Percentiles rank a stretch among this genome's conserved stretches.
Conservation (phyloP, 2,113 vertebrate genomes). For the Thalassarche chlororhynchos region DNA sequence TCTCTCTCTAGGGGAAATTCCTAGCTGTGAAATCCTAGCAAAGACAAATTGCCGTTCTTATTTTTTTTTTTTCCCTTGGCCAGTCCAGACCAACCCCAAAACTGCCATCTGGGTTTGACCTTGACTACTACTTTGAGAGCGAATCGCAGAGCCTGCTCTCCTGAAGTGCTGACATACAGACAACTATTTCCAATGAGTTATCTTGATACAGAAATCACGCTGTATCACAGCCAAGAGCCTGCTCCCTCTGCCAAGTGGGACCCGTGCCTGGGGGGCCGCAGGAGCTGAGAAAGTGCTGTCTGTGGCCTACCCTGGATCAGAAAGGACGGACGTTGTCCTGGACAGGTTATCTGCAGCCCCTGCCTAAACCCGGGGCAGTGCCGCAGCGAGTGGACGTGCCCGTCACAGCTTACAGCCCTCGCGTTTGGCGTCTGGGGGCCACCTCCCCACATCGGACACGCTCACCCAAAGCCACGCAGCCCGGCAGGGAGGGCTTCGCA, state of each 20-base stretch:
- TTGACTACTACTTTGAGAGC: not conserved
- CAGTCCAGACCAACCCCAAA: not conserved
- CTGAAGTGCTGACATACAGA: constrained; percentile 26
- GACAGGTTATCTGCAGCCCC: not conserved
- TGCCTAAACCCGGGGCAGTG: not conserved
- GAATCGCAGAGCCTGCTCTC: not conserved
- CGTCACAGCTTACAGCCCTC: too few species aligned
- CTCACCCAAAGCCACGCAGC: not conserved
- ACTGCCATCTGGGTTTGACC: constrained; percentile 9
- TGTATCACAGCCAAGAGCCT: constrained; percentile 27
- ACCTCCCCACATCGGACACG: rapidly evolving
- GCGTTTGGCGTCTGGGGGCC: not conserved
- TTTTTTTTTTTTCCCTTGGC: not conserved
- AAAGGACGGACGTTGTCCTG: not conserved
- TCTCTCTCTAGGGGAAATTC: constrained; percentile 25
- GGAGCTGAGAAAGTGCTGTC: not conserved
- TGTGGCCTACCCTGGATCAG: not conserved
- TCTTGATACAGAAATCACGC: not conserved
- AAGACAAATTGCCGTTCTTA: not conserved
- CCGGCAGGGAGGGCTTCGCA: not conserved
- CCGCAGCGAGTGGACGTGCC: too few species aligned
- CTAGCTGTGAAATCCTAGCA: constrained; percentile 9
- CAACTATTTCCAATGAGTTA: constrained; percentile 21
- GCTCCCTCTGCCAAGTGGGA: not conserved
- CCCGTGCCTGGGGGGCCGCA: not conserved